Evolutionary conservation across 2,113 vertebrate species (phyloP).

Genomic region (Gallinago jamesoni): DNA sequence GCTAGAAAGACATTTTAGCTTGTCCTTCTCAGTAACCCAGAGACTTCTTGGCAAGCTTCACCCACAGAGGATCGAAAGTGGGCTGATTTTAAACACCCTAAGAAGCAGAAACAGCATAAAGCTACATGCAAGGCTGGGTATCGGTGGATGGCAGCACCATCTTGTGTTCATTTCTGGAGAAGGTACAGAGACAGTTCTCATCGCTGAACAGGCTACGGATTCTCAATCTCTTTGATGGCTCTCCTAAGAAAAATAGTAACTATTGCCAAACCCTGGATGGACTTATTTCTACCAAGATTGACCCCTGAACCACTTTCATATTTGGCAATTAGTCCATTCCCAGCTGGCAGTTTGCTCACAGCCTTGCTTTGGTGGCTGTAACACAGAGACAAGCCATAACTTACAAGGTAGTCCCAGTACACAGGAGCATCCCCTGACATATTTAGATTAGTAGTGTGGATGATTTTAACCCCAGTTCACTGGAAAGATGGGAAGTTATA

Average conservation of each 20-base stretch:
- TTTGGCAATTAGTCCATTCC: background rate
- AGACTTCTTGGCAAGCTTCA: background rate
- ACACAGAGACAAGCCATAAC: background rate
- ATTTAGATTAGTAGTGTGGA: background rate
- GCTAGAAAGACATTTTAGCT: background rate
- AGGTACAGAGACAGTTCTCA: background rate
- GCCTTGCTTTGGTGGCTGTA: background rate
- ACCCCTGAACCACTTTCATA: background rate
- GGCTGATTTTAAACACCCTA: background rate
- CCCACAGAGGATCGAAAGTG: background rate
- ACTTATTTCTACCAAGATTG: background rate
- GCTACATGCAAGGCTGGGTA: background rate
- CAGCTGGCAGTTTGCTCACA: background rate
- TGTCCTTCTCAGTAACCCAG: background rate
- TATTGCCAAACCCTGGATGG: background rate
- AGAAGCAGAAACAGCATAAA: background rate
- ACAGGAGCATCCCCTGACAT: background rate
- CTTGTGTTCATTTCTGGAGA: slow-evolving; percentile 31
- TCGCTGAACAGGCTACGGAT: background rate
- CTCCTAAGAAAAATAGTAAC: background rate
- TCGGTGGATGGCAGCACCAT: slow-evolving; percentile 32
- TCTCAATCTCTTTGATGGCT: background rate
- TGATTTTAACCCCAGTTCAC: background rate
- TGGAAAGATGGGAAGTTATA: background rate
- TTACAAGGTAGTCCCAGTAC: background rate